Conservation (phyloP, 1,140 invertebrate genomes). For the Eumaeus atala region DNA sequence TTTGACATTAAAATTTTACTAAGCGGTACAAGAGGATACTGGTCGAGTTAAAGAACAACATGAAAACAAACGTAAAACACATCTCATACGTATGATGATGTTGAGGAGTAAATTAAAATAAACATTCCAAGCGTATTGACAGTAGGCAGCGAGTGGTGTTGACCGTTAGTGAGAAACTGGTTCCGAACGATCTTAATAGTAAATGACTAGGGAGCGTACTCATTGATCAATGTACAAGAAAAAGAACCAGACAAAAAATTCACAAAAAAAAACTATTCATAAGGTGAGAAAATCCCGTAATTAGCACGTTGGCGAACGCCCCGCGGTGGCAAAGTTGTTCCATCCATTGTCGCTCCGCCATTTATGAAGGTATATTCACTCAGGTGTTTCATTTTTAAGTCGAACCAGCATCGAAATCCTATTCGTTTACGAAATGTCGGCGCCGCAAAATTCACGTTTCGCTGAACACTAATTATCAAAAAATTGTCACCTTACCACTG, state of each 20-base stretch:
- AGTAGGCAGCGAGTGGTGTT: not conserved
- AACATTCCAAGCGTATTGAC: slow-evolving; percentile 13
- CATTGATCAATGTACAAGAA: slow-evolving; percentile 14
- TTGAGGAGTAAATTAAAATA: slow-evolving; percentile 13
- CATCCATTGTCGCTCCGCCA: slow-evolving; percentile 39
- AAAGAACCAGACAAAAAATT: slow-evolving; percentile 34
- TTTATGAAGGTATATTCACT: slow-evolving; percentile 63
- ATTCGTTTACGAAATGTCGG: slow-evolving; percentile 50
- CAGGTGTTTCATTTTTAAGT: slow-evolving; percentile 53
- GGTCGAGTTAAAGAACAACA: no score
- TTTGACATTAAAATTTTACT: no score
- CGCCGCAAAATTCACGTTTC: slow-evolving; percentile 48
- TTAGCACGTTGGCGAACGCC: slow-evolving; percentile 51
- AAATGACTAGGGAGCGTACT: slow-evolving; percentile 14
- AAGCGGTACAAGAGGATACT: no score
- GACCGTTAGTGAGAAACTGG: slow-evolving; percentile 15
- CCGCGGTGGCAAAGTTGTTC: slow-evolving; percentile 41
- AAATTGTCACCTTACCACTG: slow-evolving; percentile 25
- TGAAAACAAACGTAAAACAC: no score
- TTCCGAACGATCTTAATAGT: slow-evolving; percentile 14
- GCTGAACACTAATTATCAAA: slow-evolving; percentile 56
- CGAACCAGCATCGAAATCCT: slow-evolving; percentile 31
- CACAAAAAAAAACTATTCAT: slow-evolving; percentile 47
- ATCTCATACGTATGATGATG: slow-evolving; percentile 9
- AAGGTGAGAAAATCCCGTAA: slow-evolving; percentile 71